Percentiles rank a stretch among this genome's conserved stretches.
phyloP scores from a whole-genome alignment of 2,797 vertebrate genomes.

The Helarctos malayanus region DNA sequence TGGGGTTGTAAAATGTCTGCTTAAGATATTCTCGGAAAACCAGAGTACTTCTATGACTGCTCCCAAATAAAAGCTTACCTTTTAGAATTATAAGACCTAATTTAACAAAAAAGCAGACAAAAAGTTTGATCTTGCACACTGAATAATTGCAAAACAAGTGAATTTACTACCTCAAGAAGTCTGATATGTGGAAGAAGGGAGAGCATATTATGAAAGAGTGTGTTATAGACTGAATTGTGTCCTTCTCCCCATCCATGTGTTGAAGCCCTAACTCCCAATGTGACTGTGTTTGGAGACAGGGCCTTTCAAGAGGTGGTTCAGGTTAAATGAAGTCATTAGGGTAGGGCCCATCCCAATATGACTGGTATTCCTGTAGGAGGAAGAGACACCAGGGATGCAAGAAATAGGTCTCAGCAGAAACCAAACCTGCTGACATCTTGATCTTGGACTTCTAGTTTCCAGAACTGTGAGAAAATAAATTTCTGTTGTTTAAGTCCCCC shows the following conservation, averaged over 20 bases:
- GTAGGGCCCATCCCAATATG: not conserved
- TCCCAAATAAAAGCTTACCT: not conserved
- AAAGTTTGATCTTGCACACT: not conserved
- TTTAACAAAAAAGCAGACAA: not conserved
- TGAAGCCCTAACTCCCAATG: not conserved
- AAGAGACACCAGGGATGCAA: not conserved
- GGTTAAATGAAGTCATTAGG: not conserved
- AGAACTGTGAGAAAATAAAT: not conserved
- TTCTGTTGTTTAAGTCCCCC: not conserved
- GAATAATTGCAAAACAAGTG: conserved; percentile 34
- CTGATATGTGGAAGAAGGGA: not conserved
- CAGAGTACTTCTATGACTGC: not conserved
- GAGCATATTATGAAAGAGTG: not conserved
- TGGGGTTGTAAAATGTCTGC: not conserved
- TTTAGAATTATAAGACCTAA: conserved; percentile 16
- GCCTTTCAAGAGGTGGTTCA: not conserved
- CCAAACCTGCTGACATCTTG: not conserved
- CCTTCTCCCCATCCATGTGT: not conserved
- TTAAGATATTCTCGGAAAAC: conserved; percentile 24
- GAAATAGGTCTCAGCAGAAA: not conserved
- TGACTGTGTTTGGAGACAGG: not conserved
- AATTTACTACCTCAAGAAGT: not conserved
- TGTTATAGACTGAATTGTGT: not conserved
- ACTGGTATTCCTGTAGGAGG: not conserved
- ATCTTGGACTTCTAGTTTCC: not conserved